A percentile compares a stretch with the other conserved stretches of the same genome.
Conservation (phyloP, 2,888 invertebrate genomes). For the Druceiella hillmani region DNA sequence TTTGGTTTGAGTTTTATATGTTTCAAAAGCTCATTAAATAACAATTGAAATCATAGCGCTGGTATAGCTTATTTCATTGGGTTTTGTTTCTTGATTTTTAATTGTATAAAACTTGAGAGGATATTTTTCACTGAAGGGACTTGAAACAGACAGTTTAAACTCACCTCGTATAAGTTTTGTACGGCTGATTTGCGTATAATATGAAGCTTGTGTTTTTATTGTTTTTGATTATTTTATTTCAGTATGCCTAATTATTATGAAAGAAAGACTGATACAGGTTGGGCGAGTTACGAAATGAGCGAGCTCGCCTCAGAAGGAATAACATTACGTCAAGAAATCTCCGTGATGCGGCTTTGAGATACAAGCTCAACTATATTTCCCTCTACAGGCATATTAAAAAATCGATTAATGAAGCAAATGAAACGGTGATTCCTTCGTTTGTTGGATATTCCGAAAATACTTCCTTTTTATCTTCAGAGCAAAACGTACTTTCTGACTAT, state of each 20-base stretch:
- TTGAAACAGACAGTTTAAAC: not conserved
- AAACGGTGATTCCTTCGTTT: not conserved
- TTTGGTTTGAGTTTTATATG: too few relatives aligned
- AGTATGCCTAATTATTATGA: constrained; percentile 3
- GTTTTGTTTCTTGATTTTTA: too few relatives aligned
- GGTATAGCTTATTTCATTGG: too few relatives aligned
- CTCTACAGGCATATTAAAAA: constrained; percentile 5
- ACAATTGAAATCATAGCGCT: too few relatives aligned
- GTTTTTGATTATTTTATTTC: constrained; percentile 3
- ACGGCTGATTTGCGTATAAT: constrained; percentile 2
- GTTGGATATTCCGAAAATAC: constrained; percentile 2
- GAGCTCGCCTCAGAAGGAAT: constrained; percentile 5
- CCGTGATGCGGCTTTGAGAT: constrained; percentile 4
- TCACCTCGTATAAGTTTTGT: constrained; percentile 1
- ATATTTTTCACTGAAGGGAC: too few relatives aligned
- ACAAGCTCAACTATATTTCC: not conserved
- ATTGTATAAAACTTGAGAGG: too few relatives aligned
- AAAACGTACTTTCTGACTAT: constrained; percentile 3
- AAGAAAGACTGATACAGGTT: constrained; percentile 2
- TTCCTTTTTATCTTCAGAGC: constrained; percentile 5
- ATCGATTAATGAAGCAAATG: constrained; percentile 1
- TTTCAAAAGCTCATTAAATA: too few relatives aligned
- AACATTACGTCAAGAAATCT: constrained; percentile 2
- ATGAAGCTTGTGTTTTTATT: not conserved
- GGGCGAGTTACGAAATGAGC: not conserved